These are phyloP conservation scores for Mythimna ferrago DNA, from an alignment of 2,888 invertebrate genomes.

Conservation along the genomic window DNA sequence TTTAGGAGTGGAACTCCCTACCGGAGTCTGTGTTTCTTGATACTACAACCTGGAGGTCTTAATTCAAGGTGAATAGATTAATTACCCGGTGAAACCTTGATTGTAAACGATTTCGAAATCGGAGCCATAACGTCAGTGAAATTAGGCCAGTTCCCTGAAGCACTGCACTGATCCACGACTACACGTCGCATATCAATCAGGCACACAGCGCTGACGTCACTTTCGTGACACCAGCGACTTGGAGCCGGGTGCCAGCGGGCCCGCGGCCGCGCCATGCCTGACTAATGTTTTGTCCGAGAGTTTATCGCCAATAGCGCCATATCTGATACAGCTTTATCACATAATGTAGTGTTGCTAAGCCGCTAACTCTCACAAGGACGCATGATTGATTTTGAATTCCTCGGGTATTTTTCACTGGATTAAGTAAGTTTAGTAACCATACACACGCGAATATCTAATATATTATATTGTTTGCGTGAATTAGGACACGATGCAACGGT, in stretches of 20 bases:
- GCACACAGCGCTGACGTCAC: constrained; percentile 17
- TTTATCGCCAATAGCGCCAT: constrained; percentile 56
- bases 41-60: too few relatives aligned
- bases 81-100: constrained; percentile 21
- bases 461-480: neutral
- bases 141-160: constrained; percentile 46
- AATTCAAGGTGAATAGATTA: too few relatives aligned
- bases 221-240: constrained; percentile 8
- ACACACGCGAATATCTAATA: neutral
- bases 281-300: constrained; percentile 9
- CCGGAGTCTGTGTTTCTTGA: too few relatives aligned
- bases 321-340: constrained; percentile 69
- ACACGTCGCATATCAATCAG: constrained; percentile 49
- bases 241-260: constrained; percentile 28
- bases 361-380: constrained; percentile 54
- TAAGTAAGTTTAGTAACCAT: neutral
- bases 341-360: constrained; percentile 63
- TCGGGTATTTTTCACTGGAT: constrained; percentile 10
- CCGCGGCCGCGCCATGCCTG: constrained; percentile 9
- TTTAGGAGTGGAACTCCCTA: too few relatives aligned
- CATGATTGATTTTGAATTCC: constrained; percentile 34
- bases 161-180: constrained; percentile 1
- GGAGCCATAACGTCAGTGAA: constrained; percentile 43
- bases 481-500: neutral
- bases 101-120: constrained; percentile 27